Evolutionary conservation across 2,113 vertebrate genomes (phyloP), one percentile per base, ranked within the genome.

Genomic region (Falcunculus frontatus): DNA sequence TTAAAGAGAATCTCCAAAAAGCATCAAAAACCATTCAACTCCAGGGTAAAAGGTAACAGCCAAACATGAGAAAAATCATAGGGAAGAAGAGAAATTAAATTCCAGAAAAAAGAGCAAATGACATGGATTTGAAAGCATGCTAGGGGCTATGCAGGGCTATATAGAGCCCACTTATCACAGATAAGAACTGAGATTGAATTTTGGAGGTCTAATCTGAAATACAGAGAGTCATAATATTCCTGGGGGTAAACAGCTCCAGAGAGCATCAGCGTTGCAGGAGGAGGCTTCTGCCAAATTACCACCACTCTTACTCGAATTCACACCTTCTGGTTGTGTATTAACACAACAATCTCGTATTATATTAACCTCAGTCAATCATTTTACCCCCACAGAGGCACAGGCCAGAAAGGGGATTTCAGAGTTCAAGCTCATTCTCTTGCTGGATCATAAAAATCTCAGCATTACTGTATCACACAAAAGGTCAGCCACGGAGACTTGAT

Each of bases 141-240:
- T 22, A 47, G 59, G 47, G 90, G 82, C 72, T 81, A 67, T 33
- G 18, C 23, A 89, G 76, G 92, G 90, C 64, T 70, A 67, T 35
- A 33, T 29, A 92, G 69, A 93, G 60, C 49, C 73, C 93, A 89
- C 39, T 88, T 64, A 74, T 0, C 30, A 52, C 50, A 94, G 72
- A 70, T 74, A 95, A 80, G 33, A 84, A 73, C 44, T 94, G 55
- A 92, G 85, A 93, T 41, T 93, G 79, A 63, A 77, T 90, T 92
- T 60, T 59, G 65, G 63, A 91, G 20, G 59, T 80, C 59, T 95
- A 65, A 88, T 56, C 39, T 84, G 73, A 94, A 92, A 93, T 68
- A 83, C 11, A 73, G 33, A 87, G 42, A 46, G 33, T 18, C 26
- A 27, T 25, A 46, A 47, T 77, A 87, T 37, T 90, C 72, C 89